phyloP scores from a whole-genome alignment of 2,888 invertebrate genomes.

The Bombylius major region DNA sequence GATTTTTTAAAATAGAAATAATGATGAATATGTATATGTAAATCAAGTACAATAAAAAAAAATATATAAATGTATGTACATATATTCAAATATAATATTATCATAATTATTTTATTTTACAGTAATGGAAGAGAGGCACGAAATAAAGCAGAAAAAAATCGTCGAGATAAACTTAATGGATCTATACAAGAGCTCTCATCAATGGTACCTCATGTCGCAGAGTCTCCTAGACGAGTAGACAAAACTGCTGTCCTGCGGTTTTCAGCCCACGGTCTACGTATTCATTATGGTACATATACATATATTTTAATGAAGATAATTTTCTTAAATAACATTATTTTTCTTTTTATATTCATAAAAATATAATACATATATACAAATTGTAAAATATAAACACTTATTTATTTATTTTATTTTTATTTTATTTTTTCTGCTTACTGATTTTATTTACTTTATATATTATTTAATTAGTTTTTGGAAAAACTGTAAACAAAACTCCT shows the following conservation, averaged over 20 bases:
- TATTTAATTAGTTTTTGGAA: slow-evolving; percentile 39
- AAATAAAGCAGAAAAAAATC: slow-evolving; percentile 81
- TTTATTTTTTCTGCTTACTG: no score
- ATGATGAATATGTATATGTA: no score
- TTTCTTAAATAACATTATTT: not conserved
- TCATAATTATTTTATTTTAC: slow-evolving; percentile 5
- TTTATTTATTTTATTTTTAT: no score
- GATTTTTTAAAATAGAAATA: no score
- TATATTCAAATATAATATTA: no score
- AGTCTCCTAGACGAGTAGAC: slow-evolving; percentile 73
- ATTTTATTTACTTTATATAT: no score
- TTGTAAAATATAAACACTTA: no score
- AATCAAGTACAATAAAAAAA: no score
- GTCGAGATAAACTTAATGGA: slow-evolving; percentile 77
- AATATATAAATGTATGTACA: no score
- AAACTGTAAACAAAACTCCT: slow-evolving; percentile 37
- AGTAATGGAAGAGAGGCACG: slow-evolving; percentile 64
- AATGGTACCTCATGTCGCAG: slow-evolving; percentile 71
- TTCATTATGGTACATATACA: slow-evolving; percentile 47
- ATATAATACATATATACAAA: not conserved
- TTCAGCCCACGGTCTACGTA: slow-evolving; percentile 71
- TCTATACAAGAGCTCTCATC: slow-evolving; percentile 71
- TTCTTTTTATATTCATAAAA: not conserved
- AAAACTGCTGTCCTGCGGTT: slow-evolving; percentile 82
- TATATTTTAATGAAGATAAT: not conserved